A percentile compares a stretch with the other conserved stretches of the same genome.
Conservation (phyloP, 2,888 invertebrate species). For the Drosophila melanosoma region DNA sequence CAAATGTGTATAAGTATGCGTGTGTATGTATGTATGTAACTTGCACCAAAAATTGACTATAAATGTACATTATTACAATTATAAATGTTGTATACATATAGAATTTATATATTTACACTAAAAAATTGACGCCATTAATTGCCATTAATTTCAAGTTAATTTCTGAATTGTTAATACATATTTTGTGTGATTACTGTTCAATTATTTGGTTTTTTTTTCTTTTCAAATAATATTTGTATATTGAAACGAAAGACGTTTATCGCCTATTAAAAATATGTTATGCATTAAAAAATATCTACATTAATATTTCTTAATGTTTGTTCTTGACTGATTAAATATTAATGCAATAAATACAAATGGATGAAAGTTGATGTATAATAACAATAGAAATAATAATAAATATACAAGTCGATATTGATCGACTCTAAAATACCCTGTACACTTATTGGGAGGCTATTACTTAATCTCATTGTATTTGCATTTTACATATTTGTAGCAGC, state of each 20-base stretch:
- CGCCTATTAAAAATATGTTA: conserved; percentile 54
- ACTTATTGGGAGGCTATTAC: neutral
- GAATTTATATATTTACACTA: conserved; percentile 63
- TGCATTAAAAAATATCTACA: conserved; percentile 58
- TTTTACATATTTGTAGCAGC: neutral
- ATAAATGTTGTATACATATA: conserved; percentile 55
- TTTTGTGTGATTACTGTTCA: conserved; percentile 20
- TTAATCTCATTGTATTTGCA: neutral
- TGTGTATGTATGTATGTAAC: conserved; percentile 26
- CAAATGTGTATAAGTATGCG: conserved; percentile 29
- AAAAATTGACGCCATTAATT: conserved; percentile 78
- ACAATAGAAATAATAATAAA: neutral
- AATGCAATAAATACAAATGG: neutral
- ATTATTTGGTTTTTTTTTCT: conserved; percentile 7
- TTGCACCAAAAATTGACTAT: conserved; percentile 73
- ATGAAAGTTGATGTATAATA: conserved; percentile 6
- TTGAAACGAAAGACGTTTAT: conserved; percentile 52
- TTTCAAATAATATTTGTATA: conserved; percentile 35
- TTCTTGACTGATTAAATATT: conserved; percentile 5
- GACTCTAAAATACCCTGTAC: conserved; percentile 29
- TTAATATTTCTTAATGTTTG: conserved; percentile 39
- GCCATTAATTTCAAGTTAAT: conserved; percentile 55
- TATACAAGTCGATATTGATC: conserved; percentile 11
- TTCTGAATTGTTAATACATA: conserved; percentile 36
- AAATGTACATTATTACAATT: conserved; percentile 60